Base-by-base conservation (phyloP, 2,113 vertebrate species). In the Dinomys branickii region DNA sequence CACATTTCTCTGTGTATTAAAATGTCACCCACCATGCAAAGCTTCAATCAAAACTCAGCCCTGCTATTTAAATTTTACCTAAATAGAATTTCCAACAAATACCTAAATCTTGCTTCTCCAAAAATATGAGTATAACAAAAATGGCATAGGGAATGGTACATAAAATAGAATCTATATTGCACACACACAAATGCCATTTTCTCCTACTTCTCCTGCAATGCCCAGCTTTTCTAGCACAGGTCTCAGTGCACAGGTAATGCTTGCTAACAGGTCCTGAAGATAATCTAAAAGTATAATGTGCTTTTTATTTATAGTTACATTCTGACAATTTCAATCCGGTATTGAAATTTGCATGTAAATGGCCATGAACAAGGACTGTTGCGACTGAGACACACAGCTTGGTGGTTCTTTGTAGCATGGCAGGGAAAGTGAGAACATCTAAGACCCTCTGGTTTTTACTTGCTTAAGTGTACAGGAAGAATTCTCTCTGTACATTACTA, bases 241-340 rank as follows among this genome's bases (percentile, higher is more conserved):
- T 47, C 52, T 35, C 8, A 28, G 65, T 26, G 35, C 10, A 6
- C 67, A 90, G 88, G 73, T 47, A 44, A 41, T 5, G 75, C 65
- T 59, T 54, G 14, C 1, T 7, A 63, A n/a, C 26, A 30, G 81
- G 38, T 26, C 14, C 67, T 26, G 61, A 44, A 47, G 30, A n/a
- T 16, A 47, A 87, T 56, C 87, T 75, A 41, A 81, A 92, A 65
- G 81, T 67, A 75, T 93, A 84, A 35, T 47, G 35, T 41, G 1
- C 28, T 26, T 85, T 77, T 97, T 73, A 82, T 88, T 93, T 83
- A 56, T 30, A 91, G 88, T 44, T 54, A 89, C 94, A 35, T 54
- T n/a, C 73, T 47, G 65, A 41, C 13, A 12, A 59, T 85, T 84
- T 94, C 65, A 84, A 56, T n/a, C 59, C 80, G 82, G 30, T 12